Percentiles rank a stretch among this genome's conserved stretches.
phyloP scores from a whole-genome alignment of 2,113 vertebrate species.

The Atlantisia rogersi region DNA sequence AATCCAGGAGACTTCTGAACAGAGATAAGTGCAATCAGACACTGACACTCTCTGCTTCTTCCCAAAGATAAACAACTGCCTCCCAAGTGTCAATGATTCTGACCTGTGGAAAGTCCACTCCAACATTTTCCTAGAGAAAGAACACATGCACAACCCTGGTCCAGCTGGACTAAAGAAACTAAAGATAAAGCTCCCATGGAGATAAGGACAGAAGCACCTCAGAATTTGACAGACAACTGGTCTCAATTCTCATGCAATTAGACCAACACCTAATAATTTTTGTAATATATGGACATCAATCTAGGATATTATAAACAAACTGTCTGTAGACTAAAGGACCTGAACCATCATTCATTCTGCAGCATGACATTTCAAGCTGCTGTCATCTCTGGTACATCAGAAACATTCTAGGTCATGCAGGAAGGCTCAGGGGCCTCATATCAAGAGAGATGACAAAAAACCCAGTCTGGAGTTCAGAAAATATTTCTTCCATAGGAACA shows the following conservation, averaged over 20 bases:
- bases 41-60: neutral
- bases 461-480: neutral
- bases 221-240: neutral
- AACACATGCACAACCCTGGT: rapidly evolving
- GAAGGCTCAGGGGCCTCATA: no score
- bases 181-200: neutral
- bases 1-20: neutral
- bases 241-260: neutral
- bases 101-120: neutral
- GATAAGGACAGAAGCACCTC: neutral
- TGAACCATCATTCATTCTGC: neutral
- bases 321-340: neutral
- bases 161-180: neutral
- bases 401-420: neutral
- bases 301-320: neutral
- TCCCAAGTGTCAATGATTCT: neutral
- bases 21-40: neutral
- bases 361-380: neutral
- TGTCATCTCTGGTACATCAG: neutral
- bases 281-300: neutral
- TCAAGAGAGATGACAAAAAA: neutral
- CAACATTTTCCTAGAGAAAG: neutral
- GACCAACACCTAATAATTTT: neutral
- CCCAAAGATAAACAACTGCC: neutral
- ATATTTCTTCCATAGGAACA: neutral